A percentile compares a stretch with the other conserved stretches of the same genome.
These are phyloP conservation scores for Chrysolina americana DNA, from an alignment of 2,888 invertebrate species.

Conservation along the genomic window DNA sequence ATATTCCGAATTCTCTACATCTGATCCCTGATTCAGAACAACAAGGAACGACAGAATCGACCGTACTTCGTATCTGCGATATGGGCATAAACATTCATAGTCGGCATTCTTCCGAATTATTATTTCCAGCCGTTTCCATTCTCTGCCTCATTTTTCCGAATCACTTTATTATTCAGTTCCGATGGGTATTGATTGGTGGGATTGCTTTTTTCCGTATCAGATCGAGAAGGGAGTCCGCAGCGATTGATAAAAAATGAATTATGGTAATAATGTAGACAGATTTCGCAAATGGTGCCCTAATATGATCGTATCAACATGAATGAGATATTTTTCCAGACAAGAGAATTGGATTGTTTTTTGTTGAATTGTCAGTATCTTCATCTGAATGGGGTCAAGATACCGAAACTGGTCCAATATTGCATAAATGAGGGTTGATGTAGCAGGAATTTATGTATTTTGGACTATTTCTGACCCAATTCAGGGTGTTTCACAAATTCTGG, in stretches of 20 bases:
- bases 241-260: constrained; percentile 43
- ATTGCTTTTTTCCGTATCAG: constrained; percentile 1
- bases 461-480: neutral
- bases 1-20: too few species aligned
- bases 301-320: constrained; percentile 32
- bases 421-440: neutral
- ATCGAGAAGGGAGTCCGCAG: neutral
- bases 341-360: constrained; percentile 5
- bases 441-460: neutral
- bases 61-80: neutral
- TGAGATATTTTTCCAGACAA: constrained; percentile 19
- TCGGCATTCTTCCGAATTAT: constrained; percentile 18
- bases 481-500: neutral
- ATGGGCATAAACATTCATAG: constrained; percentile 26
- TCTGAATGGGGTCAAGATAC: neutral
- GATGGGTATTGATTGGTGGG: constrained; percentile 22
- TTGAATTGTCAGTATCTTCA: neutral
- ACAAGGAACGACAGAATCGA: neutral
- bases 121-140: neutral
- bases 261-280: constrained; percentile 40
- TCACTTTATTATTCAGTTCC: constrained; percentile 27
- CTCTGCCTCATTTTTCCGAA: constrained; percentile 19
- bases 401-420: neutral
- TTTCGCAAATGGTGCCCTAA: constrained; percentile 37
- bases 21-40: too few species aligned